Evolutionary conservation across 2,888 invertebrate species (phyloP), one percentile per base, ranked within the genome.

Genomic region (Drosophila kanekoi): DNA sequence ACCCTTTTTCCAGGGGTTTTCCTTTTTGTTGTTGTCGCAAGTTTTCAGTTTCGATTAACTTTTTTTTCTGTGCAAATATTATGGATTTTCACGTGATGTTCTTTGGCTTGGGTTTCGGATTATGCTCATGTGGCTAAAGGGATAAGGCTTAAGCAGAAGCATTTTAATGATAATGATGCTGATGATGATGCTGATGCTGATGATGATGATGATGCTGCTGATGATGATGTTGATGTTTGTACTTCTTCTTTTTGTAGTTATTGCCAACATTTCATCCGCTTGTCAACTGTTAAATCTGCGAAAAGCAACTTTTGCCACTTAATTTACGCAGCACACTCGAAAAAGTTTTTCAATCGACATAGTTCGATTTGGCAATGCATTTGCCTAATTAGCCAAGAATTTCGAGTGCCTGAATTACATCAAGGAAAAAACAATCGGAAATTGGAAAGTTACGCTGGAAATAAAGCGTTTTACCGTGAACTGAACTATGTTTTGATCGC

Each of bases 21-120:
- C 51, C 56, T 43, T 67, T 70, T 52, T 59, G 33, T 61, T 61
- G 20, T 43, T 41, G 40, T 45, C 54, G 60, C 57, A 66, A 77
- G 68, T 73, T 71, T 65, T 67, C 45, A 41, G 58, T 51, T 72
- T 80, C 74, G 81, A 86, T 86, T 81, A 83, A 86, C 77, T 81
- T 81, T 82, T 81, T 82, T 69, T 65, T 74, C 69, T 72, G 63
- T 60, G 60, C 65, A 84, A 84, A 81, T 77, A 74, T 79, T 77
- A 79, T 79, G 70, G 85, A 74, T 77, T 84, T 77, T 64, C 67
- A 67, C 74, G 51, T 67, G 64, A 38, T 62, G 33, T 49, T 54
- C 1, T 23, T 23, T 23, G 23, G 23, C 45, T 37, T 48, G 53
- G 51, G 56, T 53, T 20, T 38, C 38, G 44, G 45, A 74, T 69